Conservation (phyloP, 1,140 invertebrate genomes). For the Dysdera silvatica region DNA sequence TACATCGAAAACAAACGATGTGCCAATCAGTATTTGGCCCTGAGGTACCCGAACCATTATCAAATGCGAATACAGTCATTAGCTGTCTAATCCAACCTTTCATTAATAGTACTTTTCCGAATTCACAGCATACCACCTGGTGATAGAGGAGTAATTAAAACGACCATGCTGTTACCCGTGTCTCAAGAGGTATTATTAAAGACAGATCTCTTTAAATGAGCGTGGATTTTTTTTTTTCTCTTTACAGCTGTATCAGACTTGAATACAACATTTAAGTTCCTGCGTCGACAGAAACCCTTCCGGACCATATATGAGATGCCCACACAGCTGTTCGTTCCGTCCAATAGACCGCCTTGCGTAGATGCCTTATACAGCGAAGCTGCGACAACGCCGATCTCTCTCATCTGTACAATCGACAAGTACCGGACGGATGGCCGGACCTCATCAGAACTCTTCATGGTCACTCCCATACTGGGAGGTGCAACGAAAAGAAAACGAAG, state of each 20-base stretch:
- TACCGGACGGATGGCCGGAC: constrained; percentile 53
- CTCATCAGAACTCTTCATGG: constrained; percentile 57
- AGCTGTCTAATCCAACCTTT: too few species aligned
- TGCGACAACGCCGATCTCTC: constrained; percentile 47
- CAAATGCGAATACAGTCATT: too few species aligned
- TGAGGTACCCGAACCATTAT: too few species aligned
- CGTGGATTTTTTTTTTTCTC: constrained; percentile 43
- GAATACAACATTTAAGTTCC: constrained; percentile 55
- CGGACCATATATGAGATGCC: constrained; percentile 53
- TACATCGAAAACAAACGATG: too few species aligned
- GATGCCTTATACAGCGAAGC: constrained; percentile 65
- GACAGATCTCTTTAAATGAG: too few species aligned
- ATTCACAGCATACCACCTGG: too few species aligned
- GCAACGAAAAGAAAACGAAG: constrained; percentile 43
- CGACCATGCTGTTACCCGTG: too few species aligned
- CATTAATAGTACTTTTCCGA: too few species aligned
- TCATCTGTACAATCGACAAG: constrained; percentile 27
- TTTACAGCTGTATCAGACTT: constrained; percentile 77
- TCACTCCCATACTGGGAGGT: constrained; percentile 66
- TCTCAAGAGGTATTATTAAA: too few species aligned
- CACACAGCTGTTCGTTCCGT: constrained; percentile 59
- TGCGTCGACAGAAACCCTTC: constrained; percentile 63
- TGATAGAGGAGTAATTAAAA: too few species aligned
- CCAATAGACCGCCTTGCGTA: constrained; percentile 58
- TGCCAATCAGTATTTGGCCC: too few species aligned